Conservation (phyloP, 1,140 invertebrate species). For the Drosophila pandora region DNA sequence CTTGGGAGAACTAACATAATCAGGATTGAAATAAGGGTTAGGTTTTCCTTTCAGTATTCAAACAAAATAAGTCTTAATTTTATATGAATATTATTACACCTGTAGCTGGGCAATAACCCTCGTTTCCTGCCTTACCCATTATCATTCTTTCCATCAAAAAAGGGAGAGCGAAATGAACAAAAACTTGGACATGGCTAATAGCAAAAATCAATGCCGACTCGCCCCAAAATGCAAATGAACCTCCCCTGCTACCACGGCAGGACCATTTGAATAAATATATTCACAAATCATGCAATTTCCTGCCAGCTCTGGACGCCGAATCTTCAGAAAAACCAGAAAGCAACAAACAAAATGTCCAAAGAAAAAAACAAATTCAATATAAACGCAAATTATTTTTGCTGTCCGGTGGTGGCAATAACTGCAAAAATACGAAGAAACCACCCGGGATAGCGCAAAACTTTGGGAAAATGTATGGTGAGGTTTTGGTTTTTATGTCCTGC, state of each 20-base stretch:
- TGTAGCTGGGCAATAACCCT: too few species aligned
- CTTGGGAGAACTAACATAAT: not conserved
- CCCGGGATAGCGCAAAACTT: constrained; percentile 6
- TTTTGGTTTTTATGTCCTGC: constrained; percentile 41
- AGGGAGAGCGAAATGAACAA: constrained; percentile 12
- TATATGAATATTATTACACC: not conserved
- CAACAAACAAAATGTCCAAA: not conserved
- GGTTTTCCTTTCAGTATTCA: not conserved
- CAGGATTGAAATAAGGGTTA: constrained; percentile 24
- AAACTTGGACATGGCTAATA: constrained; percentile 22
- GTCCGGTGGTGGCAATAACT: constrained; percentile 20
- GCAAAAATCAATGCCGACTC: constrained; percentile 54
- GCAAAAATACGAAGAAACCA: constrained; percentile 10
- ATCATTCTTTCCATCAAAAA: not conserved
- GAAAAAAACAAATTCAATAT: constrained; percentile 62
- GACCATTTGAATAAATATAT: constrained; percentile 65
- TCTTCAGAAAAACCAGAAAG: constrained; percentile 17
- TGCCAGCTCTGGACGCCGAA: constrained; percentile 16
- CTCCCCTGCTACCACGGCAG: not conserved
- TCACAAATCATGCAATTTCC: constrained; percentile 61
- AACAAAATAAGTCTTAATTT: not conserved
- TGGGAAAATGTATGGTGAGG: constrained; percentile 18
- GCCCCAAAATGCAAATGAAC: constrained; percentile 41
- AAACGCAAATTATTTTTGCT: constrained; percentile 71
- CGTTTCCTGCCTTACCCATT: constrained; percentile 5